Evolutionary conservation across 92 coral and sea anemone species (phyloP).

Genomic region (Blastomussa wellsi): DNA sequence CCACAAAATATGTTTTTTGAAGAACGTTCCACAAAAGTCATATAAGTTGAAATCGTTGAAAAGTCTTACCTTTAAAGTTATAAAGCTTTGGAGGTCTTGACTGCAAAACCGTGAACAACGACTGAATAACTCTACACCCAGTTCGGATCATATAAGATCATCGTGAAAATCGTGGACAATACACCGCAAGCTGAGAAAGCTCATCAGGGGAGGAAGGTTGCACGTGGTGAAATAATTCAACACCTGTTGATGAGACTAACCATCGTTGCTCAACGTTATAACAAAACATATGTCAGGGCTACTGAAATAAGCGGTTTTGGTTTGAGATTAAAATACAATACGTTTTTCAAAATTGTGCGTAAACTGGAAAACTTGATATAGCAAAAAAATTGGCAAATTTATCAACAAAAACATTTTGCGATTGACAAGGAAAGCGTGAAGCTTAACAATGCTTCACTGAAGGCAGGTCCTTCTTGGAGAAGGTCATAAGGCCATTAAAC

Average conservation of each 20-base stretch:
- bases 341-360: not conserved
- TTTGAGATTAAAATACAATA: not conserved
- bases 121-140: not conserved
- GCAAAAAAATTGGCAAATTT: not conserved
- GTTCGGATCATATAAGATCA: not conserved
- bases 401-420: not conserved
- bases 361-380: not conserved
- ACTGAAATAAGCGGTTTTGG: too few relatives aligned
- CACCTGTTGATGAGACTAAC: not conserved
- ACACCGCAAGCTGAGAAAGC: not conserved
- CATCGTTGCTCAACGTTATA: not conserved
- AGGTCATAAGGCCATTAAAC: not conserved
- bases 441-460: not conserved
- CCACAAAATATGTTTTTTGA: not conserved
- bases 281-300: not conserved
- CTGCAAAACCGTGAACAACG: not conserved
- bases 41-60: not conserved
- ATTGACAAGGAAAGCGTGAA: not conserved
- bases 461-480: not conserved
- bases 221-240: not conserved
- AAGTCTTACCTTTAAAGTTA: not conserved
- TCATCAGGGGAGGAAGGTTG: not conserved
- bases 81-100: not conserved
- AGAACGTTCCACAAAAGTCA: not conserved
- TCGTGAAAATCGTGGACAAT: not conserved